Evolutionary conservation across 2,888 invertebrate genomes (phyloP), one percentile per base, ranked within the genome.

Genomic region (Belgica antarctica): DNA sequence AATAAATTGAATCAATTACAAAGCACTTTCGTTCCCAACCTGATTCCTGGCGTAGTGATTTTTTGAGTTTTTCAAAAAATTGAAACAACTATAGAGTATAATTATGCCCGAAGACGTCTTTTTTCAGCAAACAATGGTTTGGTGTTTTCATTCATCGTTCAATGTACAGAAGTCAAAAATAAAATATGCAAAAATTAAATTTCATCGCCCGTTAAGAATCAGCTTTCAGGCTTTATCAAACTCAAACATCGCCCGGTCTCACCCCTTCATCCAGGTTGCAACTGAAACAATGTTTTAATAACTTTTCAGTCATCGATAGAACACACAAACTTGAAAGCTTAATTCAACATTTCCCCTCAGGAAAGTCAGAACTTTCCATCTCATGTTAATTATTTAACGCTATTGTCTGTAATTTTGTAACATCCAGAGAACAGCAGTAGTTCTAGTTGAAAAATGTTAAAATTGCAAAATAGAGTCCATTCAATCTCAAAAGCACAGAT

Each of bases 1-100:
- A 52, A 52, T 52, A 65, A 62, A 65, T 65, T 65, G 65, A 65
- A 65, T 65, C 65, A 65, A 65, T 65, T 65, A 65, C 19, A 27
- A 17, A 12, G 7, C 34, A 34, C 41, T 41, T 62, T 34, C 36
- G 19, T 22, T 52, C 24, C 31, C 17, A 15, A 15, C 17, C 28
- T n/a, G 8, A n/a, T 28, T 22, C 17, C 63, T n/a, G n/a, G 22
- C 8, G 12, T 52, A 27, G 7, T 12, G 41, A 31, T 27, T 59
- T 59, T 59, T 15, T 22, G 59, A 52, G n/a, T 12, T 27, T 59
- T 27, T 19, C 59, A 59, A 24, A 59, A 59, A 4, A 17, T 52
- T 52, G 17, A 52, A 52, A 59, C 15, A 46, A 65, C 46, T 65
- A 65, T 65, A 47, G 65, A 65, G 46, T 65, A 65, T 41, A 47